Conservation (phyloP, 1,140 invertebrate genomes). For the Diprion similis region DNA sequence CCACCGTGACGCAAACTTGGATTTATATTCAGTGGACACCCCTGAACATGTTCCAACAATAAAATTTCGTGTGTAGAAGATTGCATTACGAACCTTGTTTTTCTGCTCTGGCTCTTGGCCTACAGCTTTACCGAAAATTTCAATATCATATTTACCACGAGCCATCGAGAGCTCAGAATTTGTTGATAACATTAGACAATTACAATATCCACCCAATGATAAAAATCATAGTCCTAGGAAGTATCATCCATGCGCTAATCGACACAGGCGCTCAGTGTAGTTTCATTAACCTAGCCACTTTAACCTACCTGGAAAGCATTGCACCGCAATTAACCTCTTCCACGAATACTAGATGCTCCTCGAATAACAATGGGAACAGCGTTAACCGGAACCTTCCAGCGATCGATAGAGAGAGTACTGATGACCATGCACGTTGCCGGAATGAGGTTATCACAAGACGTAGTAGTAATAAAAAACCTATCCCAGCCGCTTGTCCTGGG, state of each 20-base stretch:
- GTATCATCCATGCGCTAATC: not conserved
- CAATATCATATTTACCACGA: not conserved
- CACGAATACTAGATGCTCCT: not conserved
- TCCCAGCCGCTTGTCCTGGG: not conserved
- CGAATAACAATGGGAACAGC: not conserved
- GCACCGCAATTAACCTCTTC: not conserved
- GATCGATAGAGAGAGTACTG: not conserved
- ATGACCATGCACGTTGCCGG: not conserved
- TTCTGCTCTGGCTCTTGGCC: too few species aligned
- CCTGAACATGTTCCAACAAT: too few species aligned
- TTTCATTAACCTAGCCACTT: not conserved
- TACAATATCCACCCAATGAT: not conserved
- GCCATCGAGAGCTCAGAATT: not conserved
- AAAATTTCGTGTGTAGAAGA: too few species aligned
- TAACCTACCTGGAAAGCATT: not conserved
- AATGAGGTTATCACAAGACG: not conserved
- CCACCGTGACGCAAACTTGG: too few species aligned
- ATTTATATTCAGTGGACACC: too few species aligned
- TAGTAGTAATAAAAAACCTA: not conserved
- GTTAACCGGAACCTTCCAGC: not conserved
- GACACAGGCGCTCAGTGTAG: not conserved
- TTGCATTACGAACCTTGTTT: too few species aligned
- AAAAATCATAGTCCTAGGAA: not conserved
- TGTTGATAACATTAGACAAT: not conserved
- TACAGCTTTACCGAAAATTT: not conserved